Percentiles rank a stretch among this genome's conserved stretches.
Evolutionary conservation across 2,113 vertebrate genomes (phyloP).

Genomic region (Labeo rohita): DNA sequence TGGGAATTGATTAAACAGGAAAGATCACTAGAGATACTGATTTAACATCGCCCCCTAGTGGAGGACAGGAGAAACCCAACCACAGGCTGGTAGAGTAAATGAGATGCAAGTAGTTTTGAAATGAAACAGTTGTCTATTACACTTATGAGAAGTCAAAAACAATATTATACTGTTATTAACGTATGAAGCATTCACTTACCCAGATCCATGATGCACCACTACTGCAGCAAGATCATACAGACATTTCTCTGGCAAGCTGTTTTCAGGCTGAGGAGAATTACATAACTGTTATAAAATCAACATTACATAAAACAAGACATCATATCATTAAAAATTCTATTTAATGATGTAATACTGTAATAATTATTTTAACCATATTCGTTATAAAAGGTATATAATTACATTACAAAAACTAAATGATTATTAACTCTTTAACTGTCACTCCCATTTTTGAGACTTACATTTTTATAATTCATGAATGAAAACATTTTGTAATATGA

Average conservation of each 20-base stretch:
- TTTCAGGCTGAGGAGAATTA: conserved; percentile 81
- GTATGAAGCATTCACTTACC: conserved; percentile 79
- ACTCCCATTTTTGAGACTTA: too few relatives aligned
- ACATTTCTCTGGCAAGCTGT: conserved; percentile 85
- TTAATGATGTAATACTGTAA: neutral
- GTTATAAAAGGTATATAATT: too few relatives aligned
- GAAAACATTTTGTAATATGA: too few relatives aligned
- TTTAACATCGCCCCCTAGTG: conserved; percentile 28
- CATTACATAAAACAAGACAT: neutral
- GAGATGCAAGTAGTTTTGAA: neutral
- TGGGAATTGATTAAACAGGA: neutral
- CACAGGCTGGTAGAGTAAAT: neutral
- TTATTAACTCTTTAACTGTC: too few relatives aligned
- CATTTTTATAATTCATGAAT: too few relatives aligned
- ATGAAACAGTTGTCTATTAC: neutral
- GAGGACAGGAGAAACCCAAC: neutral
- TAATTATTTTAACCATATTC: neutral
- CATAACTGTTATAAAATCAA: neutral
- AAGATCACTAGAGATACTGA: neutral
- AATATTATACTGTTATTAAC: neutral
- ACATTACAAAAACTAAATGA: too few relatives aligned
- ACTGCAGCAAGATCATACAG: conserved; percentile 93
- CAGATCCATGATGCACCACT: conserved; percentile 96
- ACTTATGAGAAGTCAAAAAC: neutral
- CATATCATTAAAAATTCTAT: neutral